Evolutionary conservation across 2,113 vertebrate species (phyloP).

Genomic region (Dicrurus megarhynchus): DNA sequence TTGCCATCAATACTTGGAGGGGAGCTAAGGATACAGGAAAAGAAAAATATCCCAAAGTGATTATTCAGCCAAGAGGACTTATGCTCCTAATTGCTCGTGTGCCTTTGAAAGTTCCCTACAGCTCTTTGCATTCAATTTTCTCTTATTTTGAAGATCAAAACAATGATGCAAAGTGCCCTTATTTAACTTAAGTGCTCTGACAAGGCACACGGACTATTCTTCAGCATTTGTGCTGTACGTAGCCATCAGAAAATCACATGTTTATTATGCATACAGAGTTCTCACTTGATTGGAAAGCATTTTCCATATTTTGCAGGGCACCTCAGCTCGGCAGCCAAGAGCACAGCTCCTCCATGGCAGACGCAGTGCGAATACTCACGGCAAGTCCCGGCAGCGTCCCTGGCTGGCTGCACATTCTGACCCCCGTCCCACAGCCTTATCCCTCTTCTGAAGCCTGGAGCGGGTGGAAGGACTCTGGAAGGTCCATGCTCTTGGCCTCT

Average conservation of each 20-base stretch:
- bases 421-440: not conserved
- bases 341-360: not conserved
- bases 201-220: conserved; percentile 40
- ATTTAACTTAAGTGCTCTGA: conserved; percentile 56
- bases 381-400: fast-evolving
- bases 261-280: not conserved
- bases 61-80: conserved; percentile 47
- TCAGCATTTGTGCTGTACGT: not conserved
- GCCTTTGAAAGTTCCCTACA: conserved; percentile 56
- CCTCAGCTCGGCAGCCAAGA: not conserved
- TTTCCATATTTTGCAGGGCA: not conserved
- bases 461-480: conserved; percentile 26
- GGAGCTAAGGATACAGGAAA: not conserved
- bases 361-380: fast-evolving
- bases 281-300: not conserved
- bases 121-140: conserved; percentile 61
- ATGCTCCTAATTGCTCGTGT: conserved; percentile 44
- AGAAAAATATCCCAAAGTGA: conserved; percentile 36
- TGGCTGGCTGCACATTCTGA: not conserved
- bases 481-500: conserved; percentile 1
- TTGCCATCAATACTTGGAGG: not conserved
- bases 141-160: conserved; percentile 63
- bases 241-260: conserved; percentile 7
- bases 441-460: not conserved
- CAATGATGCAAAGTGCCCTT: conserved; percentile 55